Base-by-base conservation (phyloP, 2,888 invertebrate species). In the Pegoplata infirma region DNA sequence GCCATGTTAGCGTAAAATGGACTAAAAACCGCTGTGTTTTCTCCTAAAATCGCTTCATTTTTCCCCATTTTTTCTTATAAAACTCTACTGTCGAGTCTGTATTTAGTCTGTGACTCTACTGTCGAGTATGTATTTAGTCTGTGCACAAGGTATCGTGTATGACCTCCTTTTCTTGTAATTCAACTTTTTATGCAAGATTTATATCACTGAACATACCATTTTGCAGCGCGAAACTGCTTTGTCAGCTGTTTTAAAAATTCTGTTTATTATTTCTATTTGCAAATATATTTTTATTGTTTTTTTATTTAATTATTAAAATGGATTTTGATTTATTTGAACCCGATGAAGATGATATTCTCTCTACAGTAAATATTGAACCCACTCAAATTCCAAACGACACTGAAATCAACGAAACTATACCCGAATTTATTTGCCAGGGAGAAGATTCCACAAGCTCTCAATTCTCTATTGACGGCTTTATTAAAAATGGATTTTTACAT, bases 311-410 rank as follows among this genome's bases (percentile, higher is more conserved):
- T 21, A 16, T 51, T 64, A 58, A 44, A 14, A 89, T 89, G 89
- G 89, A 89, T 83, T 88, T 89, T 73, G 88, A 89, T 83, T 82
- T 89, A n/a, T 89, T 89, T 80, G 87, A 87, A 77, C 81, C 84
- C 3, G 89, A 89, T 61, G 89, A 89, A 58, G 89, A 89, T 58
- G 89, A 87, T 25, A 83, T 89, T 32, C 74, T 89, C 3, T 85
- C 84, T 4, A 84, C 83, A 1, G 71, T 88, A 12, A 85, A 82
- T 56, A 73, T 86, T 16, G 82, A 84, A 47, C 86, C 85, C 16
- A 86, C 88, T 19, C 85, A 86, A 82, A 71, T 59, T 21, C 71
- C 64, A n/a, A 51, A 21, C 1, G 49, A 80, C 36, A 61, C 72
- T n/a, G 40, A 32, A 16, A 44, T 28, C 10, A 80, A 7, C n/a